Evolutionary conservation across 1,140 invertebrate genomes (phyloP).

Genomic region (Phthorimaea operculella): DNA sequence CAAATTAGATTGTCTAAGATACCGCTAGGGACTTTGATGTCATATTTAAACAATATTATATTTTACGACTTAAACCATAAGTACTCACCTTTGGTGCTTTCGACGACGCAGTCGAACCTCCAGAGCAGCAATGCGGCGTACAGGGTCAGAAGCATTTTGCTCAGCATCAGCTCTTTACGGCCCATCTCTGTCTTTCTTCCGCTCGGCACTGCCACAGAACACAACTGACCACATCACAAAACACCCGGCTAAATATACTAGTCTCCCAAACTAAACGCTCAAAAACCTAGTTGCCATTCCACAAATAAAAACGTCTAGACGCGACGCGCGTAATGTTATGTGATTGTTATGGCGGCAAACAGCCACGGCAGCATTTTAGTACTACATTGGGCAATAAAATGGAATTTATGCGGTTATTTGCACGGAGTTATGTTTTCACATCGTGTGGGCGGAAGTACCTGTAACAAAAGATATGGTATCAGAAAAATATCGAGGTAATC

Average conservation of each 20-base stretch:
- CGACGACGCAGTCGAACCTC: constrained; percentile 52
- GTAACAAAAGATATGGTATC: neutral
- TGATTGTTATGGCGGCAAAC: constrained; percentile 11
- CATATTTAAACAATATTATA: too few relatives aligned
- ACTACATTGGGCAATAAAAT: neutral
- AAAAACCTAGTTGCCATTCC: neutral
- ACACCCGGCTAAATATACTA: constrained; percentile 3
- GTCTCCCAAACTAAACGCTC: too few relatives aligned
- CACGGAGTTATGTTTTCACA: neutral
- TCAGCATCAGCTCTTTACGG: constrained; percentile 37
- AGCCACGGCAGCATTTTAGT: neutral
- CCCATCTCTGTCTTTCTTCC: constrained; percentile 34
- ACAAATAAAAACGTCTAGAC: constrained; percentile 14
- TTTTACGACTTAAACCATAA: too few relatives aligned
- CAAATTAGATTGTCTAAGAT: too few relatives aligned
- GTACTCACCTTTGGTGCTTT: constrained; percentile 57
- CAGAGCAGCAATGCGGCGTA: constrained; percentile 47
- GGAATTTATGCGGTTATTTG: neutral
- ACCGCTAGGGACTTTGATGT: too few relatives aligned
- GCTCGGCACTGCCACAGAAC: neutral
- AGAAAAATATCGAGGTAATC: too few relatives aligned
- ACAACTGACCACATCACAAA: constrained; percentile 37
- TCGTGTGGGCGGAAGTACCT: neutral
- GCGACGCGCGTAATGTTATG: constrained; percentile 13
- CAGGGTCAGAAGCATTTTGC: constrained; percentile 51